A percentile compares a stretch with the other conserved stretches of the same genome.
Evolutionary conservation across 1,140 invertebrate genomes (phyloP).

Genomic region (Pseudomyrmex cubaensis): DNA sequence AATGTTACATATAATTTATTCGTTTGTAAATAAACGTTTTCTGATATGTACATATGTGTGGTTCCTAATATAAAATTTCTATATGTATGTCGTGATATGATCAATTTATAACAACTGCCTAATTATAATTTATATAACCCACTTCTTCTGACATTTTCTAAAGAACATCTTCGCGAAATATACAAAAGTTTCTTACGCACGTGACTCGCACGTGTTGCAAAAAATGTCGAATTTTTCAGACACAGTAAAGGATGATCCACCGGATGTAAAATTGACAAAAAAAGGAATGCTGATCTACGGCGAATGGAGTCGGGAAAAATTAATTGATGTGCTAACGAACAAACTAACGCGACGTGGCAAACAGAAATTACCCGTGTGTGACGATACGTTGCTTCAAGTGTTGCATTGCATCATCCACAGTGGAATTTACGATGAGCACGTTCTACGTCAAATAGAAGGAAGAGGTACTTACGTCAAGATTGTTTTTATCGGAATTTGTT

Average conservation of each 20-base stretch:
- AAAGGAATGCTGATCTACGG: constrained; percentile 64
- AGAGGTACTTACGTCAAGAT: constrained; percentile 49
- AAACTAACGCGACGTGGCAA: constrained; percentile 41
- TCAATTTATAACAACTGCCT: constrained; percentile 57
- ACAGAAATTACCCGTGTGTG: constrained; percentile 11
- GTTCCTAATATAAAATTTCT: constrained; percentile 23
- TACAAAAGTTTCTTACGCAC: neutral
- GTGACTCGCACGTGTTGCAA: neutral
- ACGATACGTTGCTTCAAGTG: neutral
- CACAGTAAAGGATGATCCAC: neutral
- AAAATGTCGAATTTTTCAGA: constrained; percentile 21
- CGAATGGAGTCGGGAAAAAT: constrained; percentile 47
- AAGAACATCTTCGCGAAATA: neutral
- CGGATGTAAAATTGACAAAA: constrained; percentile 51
- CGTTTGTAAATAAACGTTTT: constrained; percentile 74
- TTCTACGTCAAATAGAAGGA: constrained; percentile 55
- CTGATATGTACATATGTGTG: constrained; percentile 22
- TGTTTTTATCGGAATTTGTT: too few relatives aligned
- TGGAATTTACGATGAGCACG: constrained; percentile 62
- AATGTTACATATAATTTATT: constrained; percentile 58
- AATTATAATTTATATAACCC: constrained; percentile 11
- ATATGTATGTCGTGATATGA: neutral
- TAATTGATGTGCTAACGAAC: constrained; percentile 28
- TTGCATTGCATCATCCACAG: constrained; percentile 55
- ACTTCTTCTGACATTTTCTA: constrained; percentile 31